A percentile compares a stretch with the other conserved stretches of the same genome.
phyloP scores from a whole-genome alignment of 2,888 invertebrate genomes.

The Pherbina coryleti region DNA sequence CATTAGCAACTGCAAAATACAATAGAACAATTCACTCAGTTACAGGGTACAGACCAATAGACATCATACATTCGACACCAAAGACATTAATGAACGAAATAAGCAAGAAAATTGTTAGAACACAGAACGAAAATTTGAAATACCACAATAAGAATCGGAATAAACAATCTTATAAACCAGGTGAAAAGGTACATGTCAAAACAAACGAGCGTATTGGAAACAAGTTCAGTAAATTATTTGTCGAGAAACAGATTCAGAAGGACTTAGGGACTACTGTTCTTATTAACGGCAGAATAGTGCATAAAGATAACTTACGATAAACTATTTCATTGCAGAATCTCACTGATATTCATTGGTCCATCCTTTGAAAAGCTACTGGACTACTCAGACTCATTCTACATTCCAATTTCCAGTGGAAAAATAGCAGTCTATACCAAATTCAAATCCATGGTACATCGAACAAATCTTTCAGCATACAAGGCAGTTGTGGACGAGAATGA shows the following conservation, averaged over 20 bases:
- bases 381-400: not conserved
- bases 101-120: not conserved
- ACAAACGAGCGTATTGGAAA: conserved; percentile 6
- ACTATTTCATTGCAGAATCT: not conserved
- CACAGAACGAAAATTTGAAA: not conserved
- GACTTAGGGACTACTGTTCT: conserved; percentile 16
- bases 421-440: not conserved
- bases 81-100: not conserved
- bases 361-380: not conserved
- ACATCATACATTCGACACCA: not conserved
- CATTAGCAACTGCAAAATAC: not conserved
- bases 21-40: not conserved
- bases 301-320: conserved; percentile 8
- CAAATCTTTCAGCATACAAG: not conserved
- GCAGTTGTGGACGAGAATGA: not conserved
- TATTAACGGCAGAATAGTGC: conserved; percentile 8
- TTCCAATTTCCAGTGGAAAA: conserved; percentile 12
- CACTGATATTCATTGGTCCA: not conserved
- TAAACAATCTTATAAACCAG: not conserved
- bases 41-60: not conserved
- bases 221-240: conserved; percentile 5
- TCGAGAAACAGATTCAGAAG: conserved; percentile 11
- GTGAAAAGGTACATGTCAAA: conserved; percentile 7
- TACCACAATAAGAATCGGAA: not conserved
- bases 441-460: not conserved